phyloP scores from a whole-genome alignment of 2,888 invertebrate species.

The Plagodis dolabraria region DNA sequence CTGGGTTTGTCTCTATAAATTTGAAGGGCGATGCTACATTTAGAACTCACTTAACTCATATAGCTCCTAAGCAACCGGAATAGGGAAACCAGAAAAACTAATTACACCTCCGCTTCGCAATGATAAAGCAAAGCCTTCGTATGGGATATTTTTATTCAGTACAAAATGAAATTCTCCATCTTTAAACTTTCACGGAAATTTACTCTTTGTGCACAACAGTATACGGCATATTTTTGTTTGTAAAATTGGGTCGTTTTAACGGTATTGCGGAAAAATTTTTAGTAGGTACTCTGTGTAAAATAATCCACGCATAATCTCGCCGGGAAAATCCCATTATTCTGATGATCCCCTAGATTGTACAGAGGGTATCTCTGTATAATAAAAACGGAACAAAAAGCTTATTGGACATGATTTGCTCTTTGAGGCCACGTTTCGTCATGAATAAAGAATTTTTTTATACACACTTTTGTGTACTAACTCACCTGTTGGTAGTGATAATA shows the following conservation, averaged over 20 bases:
- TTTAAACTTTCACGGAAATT: constrained; percentile 27
- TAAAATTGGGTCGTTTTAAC: constrained; percentile 17
- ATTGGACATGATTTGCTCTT: constrained; percentile 12
- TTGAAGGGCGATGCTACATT: no score
- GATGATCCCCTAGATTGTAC: constrained; percentile 70
- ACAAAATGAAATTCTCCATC: constrained; percentile 78
- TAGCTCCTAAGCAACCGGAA: background rate
- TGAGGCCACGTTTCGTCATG: background rate
- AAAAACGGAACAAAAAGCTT: constrained; percentile 21
- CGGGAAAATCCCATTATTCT: constrained; percentile 81
- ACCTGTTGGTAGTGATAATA: no score
- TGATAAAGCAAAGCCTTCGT: constrained; percentile 84
- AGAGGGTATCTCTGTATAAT: constrained; percentile 32
- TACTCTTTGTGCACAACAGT: constrained; percentile 26
- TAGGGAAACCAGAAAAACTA: constrained; percentile 66
- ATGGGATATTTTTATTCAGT: constrained; percentile 82
- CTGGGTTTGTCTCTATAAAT: no score
- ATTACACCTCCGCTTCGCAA: constrained; percentile 80
- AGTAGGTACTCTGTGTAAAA: constrained; percentile 71
- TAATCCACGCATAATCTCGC: constrained; percentile 83
- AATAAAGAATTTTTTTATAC: no score
- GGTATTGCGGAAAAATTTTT: constrained; percentile 63
- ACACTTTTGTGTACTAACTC: no score
- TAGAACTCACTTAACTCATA: no score
- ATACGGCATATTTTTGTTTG: constrained; percentile 37